These are phyloP conservation scores for Phymorhynchus buccinoides DNA, from an alignment of 1,140 invertebrate genomes.

Conservation along the genomic window DNA sequence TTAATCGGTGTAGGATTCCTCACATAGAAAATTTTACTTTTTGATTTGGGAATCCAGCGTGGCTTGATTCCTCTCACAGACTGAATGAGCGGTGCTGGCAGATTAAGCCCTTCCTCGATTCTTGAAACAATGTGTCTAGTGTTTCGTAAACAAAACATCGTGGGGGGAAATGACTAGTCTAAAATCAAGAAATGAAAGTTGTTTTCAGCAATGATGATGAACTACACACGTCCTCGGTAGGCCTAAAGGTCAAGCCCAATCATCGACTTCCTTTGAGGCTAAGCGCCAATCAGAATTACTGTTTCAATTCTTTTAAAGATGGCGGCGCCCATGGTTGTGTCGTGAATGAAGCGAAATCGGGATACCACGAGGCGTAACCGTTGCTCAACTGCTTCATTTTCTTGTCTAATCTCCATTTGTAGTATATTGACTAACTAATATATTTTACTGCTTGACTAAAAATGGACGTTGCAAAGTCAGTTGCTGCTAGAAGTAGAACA, in stretches of 20 bases:
- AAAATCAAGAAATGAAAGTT: no score
- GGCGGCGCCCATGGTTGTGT: slow-evolving; percentile 15
- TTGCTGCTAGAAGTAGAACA: no score
- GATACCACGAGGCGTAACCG: no score
- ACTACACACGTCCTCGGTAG: not conserved
- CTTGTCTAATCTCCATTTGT: no score
- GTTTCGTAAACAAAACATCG: slow-evolving; percentile 23
- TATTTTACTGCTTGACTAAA: no score
- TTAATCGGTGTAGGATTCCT: slow-evolving; percentile 57
- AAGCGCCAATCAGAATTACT: not conserved
- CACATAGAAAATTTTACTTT: slow-evolving; percentile 59
- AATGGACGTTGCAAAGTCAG: no score
- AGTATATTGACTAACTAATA: no score
- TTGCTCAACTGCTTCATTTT: no score
- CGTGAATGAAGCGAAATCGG: no score
- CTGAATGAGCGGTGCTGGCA: slow-evolving; percentile 28
- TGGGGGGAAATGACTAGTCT: no score
- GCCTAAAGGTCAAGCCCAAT: not conserved
- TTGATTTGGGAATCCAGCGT: slow-evolving; percentile 54
- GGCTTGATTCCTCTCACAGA: slow-evolving; percentile 56
- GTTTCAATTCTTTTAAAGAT: slow-evolving; percentile 12
- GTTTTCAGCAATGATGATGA: no score
- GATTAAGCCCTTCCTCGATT: not conserved
- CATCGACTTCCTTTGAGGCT: no score
- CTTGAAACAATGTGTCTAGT: not conserved